Conservation (phyloP, 2,113 vertebrate species). For the Arothron firmamentum region DNA sequence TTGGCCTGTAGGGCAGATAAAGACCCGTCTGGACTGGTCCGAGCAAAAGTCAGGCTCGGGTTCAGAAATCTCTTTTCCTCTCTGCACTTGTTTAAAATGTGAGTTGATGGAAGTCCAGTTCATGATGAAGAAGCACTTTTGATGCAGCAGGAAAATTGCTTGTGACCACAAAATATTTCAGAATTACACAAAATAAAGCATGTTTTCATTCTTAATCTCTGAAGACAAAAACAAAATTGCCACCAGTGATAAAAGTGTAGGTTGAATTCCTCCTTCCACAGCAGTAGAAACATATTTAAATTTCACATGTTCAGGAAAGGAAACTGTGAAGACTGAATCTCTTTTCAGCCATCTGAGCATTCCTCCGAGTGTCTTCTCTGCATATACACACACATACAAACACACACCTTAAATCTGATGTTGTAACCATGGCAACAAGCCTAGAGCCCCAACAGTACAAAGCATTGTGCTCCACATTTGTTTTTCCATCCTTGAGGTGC, state of each 20-base stretch:
- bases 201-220: not conserved
- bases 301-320: not conserved
- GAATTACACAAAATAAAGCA: not conserved
- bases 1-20: conserved; percentile 26
- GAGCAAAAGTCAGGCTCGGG: not conserved
- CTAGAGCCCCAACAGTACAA: conserved; percentile 19
- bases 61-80: not conserved
- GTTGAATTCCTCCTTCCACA: no score
- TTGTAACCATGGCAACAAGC: conserved; percentile 69
- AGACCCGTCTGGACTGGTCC: not conserved
- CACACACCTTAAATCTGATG: conserved; percentile 41
- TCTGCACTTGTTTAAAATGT: not conserved
- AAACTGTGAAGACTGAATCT: not conserved
- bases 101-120: conserved; percentile 6
- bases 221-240: no score
- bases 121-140: not conserved
- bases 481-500: conserved; percentile 8
- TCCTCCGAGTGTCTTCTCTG: conserved; percentile 18
- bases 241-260: no score
- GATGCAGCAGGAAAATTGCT: conserved; percentile 5
- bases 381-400: conserved; percentile 6
- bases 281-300: not conserved
- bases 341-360: conserved; percentile 7
- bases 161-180: not conserved
- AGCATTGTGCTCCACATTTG: conserved; percentile 14